Conservation (phyloP, 2,888 invertebrate species). For the Drosophila imparisetae region DNA sequence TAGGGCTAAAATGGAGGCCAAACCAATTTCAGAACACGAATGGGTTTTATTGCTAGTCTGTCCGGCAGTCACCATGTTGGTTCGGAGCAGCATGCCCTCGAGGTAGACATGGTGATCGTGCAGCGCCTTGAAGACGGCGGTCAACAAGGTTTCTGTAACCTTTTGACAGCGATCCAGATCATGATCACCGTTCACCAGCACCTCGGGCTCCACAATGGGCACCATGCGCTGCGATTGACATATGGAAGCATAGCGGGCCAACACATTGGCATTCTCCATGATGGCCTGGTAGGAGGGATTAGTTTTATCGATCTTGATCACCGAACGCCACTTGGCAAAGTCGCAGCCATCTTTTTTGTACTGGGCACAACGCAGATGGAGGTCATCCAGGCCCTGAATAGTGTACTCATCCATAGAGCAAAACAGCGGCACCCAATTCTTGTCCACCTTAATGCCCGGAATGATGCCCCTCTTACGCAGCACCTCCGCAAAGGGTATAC, state of each 20-base stretch:
- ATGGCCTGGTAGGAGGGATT: conserved; percentile 96
- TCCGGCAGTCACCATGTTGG: conserved; percentile 99
- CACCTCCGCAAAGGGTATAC: conserved; percentile 92
- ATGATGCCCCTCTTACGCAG: conserved; percentile 95
- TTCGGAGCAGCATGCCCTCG: conserved; percentile 98
- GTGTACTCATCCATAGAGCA: conserved; percentile 98
- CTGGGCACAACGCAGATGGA: conserved; percentile 96
- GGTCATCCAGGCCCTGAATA: conserved; percentile 98
- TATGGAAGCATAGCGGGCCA: conserved; percentile 98
- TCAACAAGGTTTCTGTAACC: conserved; percentile 96
- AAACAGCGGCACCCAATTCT: conserved; percentile 96
- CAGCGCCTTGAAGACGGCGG: conserved; percentile 97
- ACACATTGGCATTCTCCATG: conserved; percentile 96
- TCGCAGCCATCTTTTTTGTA: conserved; percentile 98
- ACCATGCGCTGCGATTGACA: conserved; percentile 98
- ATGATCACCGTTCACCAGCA: conserved; percentile 98
- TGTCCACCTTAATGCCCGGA: conserved; percentile 99
- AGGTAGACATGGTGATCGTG: conserved; percentile 98
- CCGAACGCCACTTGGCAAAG: conserved; percentile 99
- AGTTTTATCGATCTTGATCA: conserved; percentile 95
- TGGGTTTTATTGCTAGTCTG: conserved; percentile 91
- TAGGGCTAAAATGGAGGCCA: conserved; percentile 96
- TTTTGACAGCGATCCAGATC: conserved; percentile 96
- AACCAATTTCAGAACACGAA: conserved; percentile 92
- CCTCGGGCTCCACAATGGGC: conserved; percentile 99